Evolutionary conservation across 2,113 vertebrate genomes (phyloP).

Genomic region (Paedocypris sp.): DNA sequence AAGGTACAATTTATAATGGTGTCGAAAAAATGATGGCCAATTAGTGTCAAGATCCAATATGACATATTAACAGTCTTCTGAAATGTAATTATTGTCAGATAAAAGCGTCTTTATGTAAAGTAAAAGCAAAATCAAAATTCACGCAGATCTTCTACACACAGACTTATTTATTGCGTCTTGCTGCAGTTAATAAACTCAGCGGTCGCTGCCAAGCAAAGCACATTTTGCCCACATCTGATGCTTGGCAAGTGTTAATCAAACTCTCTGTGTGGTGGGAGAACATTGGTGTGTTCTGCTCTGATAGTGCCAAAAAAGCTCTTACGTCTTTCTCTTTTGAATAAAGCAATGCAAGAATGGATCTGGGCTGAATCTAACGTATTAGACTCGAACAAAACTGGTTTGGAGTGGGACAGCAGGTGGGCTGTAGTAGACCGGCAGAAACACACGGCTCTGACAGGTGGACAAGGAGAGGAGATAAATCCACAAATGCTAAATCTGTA

Average conservation of each 20-base stretch:
- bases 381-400: not conserved
- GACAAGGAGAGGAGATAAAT: too few relatives aligned
- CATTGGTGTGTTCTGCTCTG: not conserved
- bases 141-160: too few relatives aligned
- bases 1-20: too few relatives aligned
- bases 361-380: constrained; percentile 4
- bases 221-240: not conserved
- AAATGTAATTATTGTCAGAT: too few relatives aligned
- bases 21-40: too few relatives aligned
- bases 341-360: not conserved
- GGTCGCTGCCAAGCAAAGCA: not conserved
- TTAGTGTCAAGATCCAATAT: too few relatives aligned
- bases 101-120: too few relatives aligned
- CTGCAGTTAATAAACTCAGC: not conserved
- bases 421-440: too few relatives aligned
- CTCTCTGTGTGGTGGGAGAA: not conserved
- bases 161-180: not conserved
- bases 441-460: too few relatives aligned
- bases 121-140: too few relatives aligned
- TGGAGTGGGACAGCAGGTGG: not conserved
- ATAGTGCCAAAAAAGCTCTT: constrained; percentile 5
- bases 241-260: not conserved
- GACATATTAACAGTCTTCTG: too few relatives aligned
- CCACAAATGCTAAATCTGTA: too few relatives aligned
- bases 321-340: not conserved